Conservation (phyloP, 2,113 vertebrate genomes). For the Chascanopsetta lugubris region DNA sequence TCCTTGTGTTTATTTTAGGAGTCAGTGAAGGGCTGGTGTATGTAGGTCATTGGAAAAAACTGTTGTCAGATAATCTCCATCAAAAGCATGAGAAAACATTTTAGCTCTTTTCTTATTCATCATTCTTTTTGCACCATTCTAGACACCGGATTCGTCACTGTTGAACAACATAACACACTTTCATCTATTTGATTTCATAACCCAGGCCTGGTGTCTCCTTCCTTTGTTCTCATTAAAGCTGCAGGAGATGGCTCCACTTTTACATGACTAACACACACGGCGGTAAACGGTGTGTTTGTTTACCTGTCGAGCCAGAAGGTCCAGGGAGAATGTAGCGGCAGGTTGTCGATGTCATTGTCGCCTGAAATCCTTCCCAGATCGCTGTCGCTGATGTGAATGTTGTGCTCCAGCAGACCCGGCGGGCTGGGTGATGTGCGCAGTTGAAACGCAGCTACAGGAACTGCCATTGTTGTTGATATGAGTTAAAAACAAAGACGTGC, state of each 20-base stretch:
- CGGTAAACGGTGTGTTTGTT: background rate
- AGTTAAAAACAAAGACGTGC: background rate
- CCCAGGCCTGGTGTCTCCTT: constrained; percentile 9
- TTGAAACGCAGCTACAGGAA: constrained; percentile 75
- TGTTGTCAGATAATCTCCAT: background rate
- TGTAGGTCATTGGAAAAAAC: constrained; percentile 57
- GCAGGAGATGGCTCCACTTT: no score
- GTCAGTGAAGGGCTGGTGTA: constrained; percentile 24
- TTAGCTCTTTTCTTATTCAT: background rate
- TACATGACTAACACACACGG: no score
- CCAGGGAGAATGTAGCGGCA: constrained; percentile 84
- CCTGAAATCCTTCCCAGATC: constrained; percentile 72
- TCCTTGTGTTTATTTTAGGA: constrained; percentile 28
- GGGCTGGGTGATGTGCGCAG: constrained; percentile 68
- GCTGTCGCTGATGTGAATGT: constrained; percentile 74
- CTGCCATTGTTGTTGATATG: constrained; percentile 66
- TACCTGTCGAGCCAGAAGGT: constrained; percentile 85
- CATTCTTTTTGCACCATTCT: background rate
- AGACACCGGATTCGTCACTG: background rate
- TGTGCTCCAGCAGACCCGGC: constrained; percentile 72
- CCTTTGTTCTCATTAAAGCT: constrained; percentile 47
- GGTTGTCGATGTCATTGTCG: constrained; percentile 60
- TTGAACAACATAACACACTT: background rate
- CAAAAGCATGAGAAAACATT: background rate
- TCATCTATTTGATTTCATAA: background rate